A percentile compares a stretch with the other conserved stretches of the same genome.
These are phyloP conservation scores for Danio albolineatus DNA, from an alignment of 2,797 vertebrate species.

Conservation along the genomic window DNA sequence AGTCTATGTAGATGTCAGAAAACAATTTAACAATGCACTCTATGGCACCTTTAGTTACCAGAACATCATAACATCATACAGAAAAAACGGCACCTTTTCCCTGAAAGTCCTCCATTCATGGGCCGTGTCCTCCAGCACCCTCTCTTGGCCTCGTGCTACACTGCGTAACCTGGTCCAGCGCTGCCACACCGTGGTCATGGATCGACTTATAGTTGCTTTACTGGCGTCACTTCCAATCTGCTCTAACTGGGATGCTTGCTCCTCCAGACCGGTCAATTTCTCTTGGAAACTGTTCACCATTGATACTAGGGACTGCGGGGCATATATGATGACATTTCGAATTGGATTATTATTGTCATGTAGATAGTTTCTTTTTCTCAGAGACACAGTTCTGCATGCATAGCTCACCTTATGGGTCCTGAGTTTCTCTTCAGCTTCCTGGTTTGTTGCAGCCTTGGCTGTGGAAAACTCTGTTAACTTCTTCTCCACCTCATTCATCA, in stretches of 20 bases:
- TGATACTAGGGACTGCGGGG: slow-evolving; percentile 80
- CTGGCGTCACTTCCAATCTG: slow-evolving; percentile 76
- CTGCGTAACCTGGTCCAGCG: slow-evolving; percentile 89
- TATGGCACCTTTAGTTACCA: not conserved
- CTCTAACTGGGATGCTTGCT: slow-evolving; percentile 82
- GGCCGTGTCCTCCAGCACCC: slow-evolving; percentile 87
- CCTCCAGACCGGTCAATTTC: slow-evolving; percentile 84
- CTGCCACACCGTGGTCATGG: slow-evolving; percentile 90
- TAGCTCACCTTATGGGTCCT: slow-evolving; percentile 85
- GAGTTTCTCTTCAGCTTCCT: slow-evolving; percentile 87
- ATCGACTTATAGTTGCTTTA: slow-evolving; percentile 85
- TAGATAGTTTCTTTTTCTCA: not conserved
- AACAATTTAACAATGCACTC: too few relatives aligned
- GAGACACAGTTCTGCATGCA: not conserved
- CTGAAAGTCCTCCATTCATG: slow-evolving; percentile 89
- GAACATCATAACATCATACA: slow-evolving; percentile 8
- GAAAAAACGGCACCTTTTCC: slow-evolving; percentile 79
- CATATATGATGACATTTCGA: slow-evolving; percentile 39
- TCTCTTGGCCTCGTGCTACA: slow-evolving; percentile 89
- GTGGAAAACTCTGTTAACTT: slow-evolving; percentile 89
- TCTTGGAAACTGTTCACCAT: slow-evolving; percentile 85
- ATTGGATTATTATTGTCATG: not conserved
- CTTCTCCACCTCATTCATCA: slow-evolving; percentile 90
- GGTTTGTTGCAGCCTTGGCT: slow-evolving; percentile 82
- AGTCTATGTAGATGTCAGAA: too few relatives aligned